These are phyloP conservation scores for Manis pentadactyla DNA, from an alignment of 2,797 vertebrate genomes.

Conservation along the genomic window DNA sequence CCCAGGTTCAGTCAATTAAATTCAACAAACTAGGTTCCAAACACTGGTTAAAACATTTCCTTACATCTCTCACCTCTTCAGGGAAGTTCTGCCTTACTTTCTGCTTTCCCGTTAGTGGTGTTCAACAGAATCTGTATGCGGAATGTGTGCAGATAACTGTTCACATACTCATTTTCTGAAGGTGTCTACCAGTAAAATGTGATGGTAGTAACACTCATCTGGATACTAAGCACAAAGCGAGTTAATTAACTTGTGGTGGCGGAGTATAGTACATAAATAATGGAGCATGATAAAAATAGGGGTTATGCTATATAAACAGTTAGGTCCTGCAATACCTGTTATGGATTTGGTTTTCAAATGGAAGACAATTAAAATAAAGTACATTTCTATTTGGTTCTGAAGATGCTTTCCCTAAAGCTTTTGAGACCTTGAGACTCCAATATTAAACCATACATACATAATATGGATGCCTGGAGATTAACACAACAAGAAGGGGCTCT, in stretches of 20 bases:
- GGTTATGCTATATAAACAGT: not conserved
- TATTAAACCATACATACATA: not conserved
- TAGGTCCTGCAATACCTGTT: not conserved
- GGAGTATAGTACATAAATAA: slow-evolving; percentile 10
- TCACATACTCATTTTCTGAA: not conserved
- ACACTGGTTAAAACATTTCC: not conserved
- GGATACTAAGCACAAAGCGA: slow-evolving; percentile 26
- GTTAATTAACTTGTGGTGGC: not conserved
- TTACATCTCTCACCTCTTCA: not conserved
- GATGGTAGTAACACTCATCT: not conserved
- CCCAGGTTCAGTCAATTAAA: slow-evolving; percentile 24
- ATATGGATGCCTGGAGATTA: not conserved
- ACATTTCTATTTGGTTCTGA: not conserved
- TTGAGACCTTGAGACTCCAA: not conserved
- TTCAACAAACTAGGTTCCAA: slow-evolving; percentile 47
- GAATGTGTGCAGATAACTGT: rapidly evolving
- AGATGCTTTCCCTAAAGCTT: not conserved
- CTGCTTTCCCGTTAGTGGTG: rapidly evolving
- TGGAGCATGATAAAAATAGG: not conserved
- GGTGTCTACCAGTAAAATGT: not conserved
- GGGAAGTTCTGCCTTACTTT: not conserved
- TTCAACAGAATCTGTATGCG: not conserved
- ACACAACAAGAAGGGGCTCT: not conserved
- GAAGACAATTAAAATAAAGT: slow-evolving; percentile 33
- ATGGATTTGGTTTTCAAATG: slow-evolving; percentile 35